These are phyloP conservation scores for Chironomus striatipennis DNA, from an alignment of 1,140 invertebrate genomes.

Conservation along the genomic window DNA sequence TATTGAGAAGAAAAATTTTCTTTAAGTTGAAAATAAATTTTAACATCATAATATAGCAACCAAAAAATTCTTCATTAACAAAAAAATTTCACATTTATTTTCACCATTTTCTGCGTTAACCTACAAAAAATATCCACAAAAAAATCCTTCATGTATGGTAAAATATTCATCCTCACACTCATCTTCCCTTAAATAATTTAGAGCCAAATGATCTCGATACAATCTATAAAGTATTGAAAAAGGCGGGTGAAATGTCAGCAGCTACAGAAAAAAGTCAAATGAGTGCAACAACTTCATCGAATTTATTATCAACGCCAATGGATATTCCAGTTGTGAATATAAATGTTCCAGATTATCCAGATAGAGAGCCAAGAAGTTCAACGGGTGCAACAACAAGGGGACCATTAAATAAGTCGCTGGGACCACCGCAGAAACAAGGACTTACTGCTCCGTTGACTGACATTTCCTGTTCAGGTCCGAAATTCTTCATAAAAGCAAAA, in stretches of 20 bases:
- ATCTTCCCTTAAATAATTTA: slow-evolving; percentile 25
- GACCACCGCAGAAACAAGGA: slow-evolving; percentile 36
- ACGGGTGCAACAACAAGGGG: slow-evolving; percentile 23
- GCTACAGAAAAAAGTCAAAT: slow-evolving; percentile 41
- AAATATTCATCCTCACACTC: neutral
- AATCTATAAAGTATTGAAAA: slow-evolving; percentile 88
- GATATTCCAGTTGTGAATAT: slow-evolving; percentile 29
- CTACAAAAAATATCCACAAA: no score
- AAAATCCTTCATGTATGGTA: no score
- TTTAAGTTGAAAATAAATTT: no score
- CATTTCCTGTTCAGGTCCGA: slow-evolving; percentile 27
- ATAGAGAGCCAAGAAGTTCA: slow-evolving; percentile 26
- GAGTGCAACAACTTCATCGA: slow-evolving; percentile 26
- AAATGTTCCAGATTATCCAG: slow-evolving; percentile 30
- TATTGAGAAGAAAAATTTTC: no score
- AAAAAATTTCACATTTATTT: no score
- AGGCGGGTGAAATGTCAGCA: slow-evolving; percentile 69
- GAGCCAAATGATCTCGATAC: slow-evolving; percentile 63
- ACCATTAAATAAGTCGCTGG: slow-evolving; percentile 27
- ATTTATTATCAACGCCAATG: slow-evolving; percentile 25
- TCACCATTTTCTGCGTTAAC: no score
- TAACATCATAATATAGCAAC: no score
- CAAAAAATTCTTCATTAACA: no score
- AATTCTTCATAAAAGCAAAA: slow-evolving; percentile 2
- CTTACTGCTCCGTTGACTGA: slow-evolving; percentile 11